A percentile compares a stretch with the other conserved stretches of the same genome.
phyloP scores from a whole-genome alignment of 2,113 vertebrate genomes.

The Bucco capensis region DNA sequence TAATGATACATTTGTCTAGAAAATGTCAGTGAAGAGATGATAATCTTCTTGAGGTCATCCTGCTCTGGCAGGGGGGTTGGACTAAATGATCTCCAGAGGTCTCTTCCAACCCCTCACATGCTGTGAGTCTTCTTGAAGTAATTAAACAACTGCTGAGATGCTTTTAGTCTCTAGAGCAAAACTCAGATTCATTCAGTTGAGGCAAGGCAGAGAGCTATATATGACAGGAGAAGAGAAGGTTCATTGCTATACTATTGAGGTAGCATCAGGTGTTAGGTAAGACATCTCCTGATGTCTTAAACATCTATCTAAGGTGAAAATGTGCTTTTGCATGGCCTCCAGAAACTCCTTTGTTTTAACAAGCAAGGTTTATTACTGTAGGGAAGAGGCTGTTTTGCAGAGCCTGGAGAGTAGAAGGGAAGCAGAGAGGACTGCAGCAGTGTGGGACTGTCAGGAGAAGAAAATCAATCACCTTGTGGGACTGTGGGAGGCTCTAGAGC shows the following conservation, averaged over 20 bases:
- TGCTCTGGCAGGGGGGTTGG: too few relatives aligned
- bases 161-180: background rate
- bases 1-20: background rate
- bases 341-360: background rate
- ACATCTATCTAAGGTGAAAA: background rate
- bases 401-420: background rate
- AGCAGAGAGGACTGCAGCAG: background rate
- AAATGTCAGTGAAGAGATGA: background rate
- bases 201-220: background rate
- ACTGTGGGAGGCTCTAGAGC: background rate
- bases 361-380: background rate
- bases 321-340: background rate
- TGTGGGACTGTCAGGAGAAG: background rate
- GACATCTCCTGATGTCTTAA: background rate
- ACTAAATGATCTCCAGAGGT: too few relatives aligned
- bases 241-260: background rate
- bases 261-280: background rate
- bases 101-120: too few relatives aligned
- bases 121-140: background rate
- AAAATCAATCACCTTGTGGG: background rate
- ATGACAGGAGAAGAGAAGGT: background rate
- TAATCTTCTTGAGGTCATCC: background rate
- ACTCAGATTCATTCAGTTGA: background rate
- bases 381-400: background rate
- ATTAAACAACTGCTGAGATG: background rate